Conservation (phyloP, 1,140 invertebrate genomes). For the Brachionus calyciflorus region DNA sequence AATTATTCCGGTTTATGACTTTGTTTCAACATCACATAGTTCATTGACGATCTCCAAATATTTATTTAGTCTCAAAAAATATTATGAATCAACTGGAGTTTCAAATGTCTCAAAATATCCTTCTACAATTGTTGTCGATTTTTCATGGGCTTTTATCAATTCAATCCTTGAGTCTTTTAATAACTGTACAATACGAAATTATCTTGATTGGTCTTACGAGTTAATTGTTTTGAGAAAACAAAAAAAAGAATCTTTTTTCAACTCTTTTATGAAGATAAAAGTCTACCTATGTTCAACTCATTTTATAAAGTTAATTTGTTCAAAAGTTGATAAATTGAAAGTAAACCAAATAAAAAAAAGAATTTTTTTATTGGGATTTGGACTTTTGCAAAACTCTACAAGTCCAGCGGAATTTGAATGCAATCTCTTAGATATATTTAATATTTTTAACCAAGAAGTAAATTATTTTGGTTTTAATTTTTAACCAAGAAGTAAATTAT, state of each 20-base stretch:
- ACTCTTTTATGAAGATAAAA: neutral
- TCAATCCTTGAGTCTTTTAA: slow-evolving; percentile 1
- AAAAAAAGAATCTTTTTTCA: neutral
- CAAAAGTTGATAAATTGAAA: neutral
- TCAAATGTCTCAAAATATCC: neutral
- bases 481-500: too few relatives aligned
- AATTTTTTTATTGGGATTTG: neutral
- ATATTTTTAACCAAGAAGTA: too few relatives aligned
- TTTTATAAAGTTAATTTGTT: slow-evolving; percentile 15
- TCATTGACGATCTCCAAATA: slow-evolving; percentile 7
- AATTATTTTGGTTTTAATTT: too few relatives aligned
- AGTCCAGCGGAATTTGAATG: neutral
- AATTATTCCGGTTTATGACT: slow-evolving; percentile 15
- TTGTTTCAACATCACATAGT: slow-evolving; percentile 20
- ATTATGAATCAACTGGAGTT: neutral
- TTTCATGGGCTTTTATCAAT: slow-evolving; percentile 29
- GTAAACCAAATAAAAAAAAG: neutral
- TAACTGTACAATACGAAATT: neutral
- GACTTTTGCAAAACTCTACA: slow-evolving; percentile 7
- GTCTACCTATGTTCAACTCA: slow-evolving; percentile 30
- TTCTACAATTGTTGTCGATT: neutral
- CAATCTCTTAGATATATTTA: too few relatives aligned
- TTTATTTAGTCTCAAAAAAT: neutral
- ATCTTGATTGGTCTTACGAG: neutral
- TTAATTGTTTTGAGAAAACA: slow-evolving; percentile 11